Evolutionary conservation across 2,797 vertebrate species (phyloP).

Genomic region (Leucoraja ocellata): DNA sequence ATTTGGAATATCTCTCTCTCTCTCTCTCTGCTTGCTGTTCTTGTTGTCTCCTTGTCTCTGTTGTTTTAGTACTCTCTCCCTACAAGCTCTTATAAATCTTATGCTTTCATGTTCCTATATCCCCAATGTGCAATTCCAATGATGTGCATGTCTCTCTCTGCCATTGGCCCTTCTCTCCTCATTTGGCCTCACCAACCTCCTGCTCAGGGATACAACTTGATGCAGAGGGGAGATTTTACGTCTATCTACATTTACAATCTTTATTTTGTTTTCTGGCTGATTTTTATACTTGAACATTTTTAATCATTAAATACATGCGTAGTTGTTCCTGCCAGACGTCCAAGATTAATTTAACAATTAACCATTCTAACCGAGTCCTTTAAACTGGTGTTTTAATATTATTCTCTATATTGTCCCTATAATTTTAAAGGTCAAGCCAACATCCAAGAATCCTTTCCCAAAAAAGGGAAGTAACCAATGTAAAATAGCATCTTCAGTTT

Average conservation of each 20-base stretch:
- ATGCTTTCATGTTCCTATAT: too few species aligned
- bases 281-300: background rate
- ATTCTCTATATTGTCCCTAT: conserved; percentile 23
- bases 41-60: background rate
- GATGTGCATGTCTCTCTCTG: background rate
- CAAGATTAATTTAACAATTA: conserved; percentile 10
- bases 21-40: background rate
- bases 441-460: conserved; percentile 28
- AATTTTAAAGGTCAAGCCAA: conserved; percentile 1
- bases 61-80: too few species aligned
- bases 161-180: background rate
- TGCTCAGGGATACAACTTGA: background rate
- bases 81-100: too few species aligned
- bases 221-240: background rate
- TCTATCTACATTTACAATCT: background rate
- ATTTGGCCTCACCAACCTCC: background rate
- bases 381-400: background rate
- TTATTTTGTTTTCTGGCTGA: background rate
- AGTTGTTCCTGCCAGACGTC: background rate
- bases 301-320: background rate
- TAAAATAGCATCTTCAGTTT: conserved; percentile 14
- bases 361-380: background rate
- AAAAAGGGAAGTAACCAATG: conserved; percentile 8
- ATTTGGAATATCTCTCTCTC: background rate
- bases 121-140: too few species aligned